These are phyloP conservation scores for Drosophila pallidifrons DNA, from an alignment of 1,140 invertebrate species.

Conservation along the genomic window DNA sequence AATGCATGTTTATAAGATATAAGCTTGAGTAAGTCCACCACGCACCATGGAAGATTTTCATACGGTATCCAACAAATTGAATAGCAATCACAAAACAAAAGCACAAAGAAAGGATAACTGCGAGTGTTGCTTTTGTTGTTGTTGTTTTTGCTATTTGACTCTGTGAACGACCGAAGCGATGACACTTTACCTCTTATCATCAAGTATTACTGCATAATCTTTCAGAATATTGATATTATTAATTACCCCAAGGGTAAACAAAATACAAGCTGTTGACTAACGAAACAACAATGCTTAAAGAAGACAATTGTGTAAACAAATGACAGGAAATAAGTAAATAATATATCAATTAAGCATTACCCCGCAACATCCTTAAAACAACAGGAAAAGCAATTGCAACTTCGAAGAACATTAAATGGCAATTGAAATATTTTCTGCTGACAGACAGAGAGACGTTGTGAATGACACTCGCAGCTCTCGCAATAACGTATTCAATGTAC, in stretches of 20 bases:
- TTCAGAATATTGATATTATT: not conserved
- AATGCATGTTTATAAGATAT: too few species aligned
- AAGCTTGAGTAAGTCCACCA: too few species aligned
- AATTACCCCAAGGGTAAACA: slow-evolving; percentile 5
- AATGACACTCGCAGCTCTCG: slow-evolving; percentile 2
- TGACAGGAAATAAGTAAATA: slow-evolving; percentile 40
- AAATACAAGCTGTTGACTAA: slow-evolving; percentile 23
- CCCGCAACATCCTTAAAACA: not conserved
- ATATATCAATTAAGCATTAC: slow-evolving; percentile 56
- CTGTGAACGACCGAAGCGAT: too few species aligned
- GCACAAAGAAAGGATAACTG: too few species aligned
- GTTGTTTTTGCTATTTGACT: too few species aligned
- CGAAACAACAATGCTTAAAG: slow-evolving; percentile 15
- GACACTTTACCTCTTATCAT: too few species aligned
- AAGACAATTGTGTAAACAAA: slow-evolving; percentile 61
- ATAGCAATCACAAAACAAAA: too few species aligned
- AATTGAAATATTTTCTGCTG: slow-evolving; percentile 35
- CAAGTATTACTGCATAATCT: not conserved
- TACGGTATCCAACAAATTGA: too few species aligned
- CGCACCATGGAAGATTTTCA: too few species aligned
- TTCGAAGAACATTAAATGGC: slow-evolving; percentile 44
- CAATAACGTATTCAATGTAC: not conserved
- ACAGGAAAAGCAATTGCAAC: slow-evolving; percentile 30
- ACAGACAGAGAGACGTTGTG: slow-evolving; percentile 9
- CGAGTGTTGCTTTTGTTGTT: too few species aligned